Evolutionary conservation across 1,140 invertebrate species (phyloP), one percentile per base, ranked within the genome.

Genomic region (Cotesia typhae): DNA sequence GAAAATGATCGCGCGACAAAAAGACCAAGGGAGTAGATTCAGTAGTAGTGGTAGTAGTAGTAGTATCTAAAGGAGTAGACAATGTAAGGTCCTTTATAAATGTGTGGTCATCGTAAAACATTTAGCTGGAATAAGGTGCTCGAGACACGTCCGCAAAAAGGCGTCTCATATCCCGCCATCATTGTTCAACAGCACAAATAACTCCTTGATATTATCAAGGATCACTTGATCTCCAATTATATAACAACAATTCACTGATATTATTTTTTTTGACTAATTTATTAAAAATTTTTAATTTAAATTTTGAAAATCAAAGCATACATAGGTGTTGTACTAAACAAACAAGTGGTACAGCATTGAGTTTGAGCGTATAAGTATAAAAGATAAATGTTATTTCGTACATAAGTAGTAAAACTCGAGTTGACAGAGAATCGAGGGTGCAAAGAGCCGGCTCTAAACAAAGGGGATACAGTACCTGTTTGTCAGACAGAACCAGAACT

Each of bases 61-160:
- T 47, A 47, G 6, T 47, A 47, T 6, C 6, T 47, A 6, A 12
- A 7, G 1, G 28, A 28, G 28, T 28, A 28, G 28, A 28, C 28
- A 28, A 28, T 28, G 3, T 28, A 28, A 28, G 28, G 28, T 28
- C 28, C 28, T 28, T 28, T 28, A 57, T 57, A 20, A 12, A 57
- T 57, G 17, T 57, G 17, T n/a, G 12, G 57, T 55, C 41, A 75
- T 74, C 77, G 77, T 81, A 80, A 81, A 79, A 80, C 76, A 81
- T 79, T 80, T 81, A 71, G 78, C 78, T 75, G 12, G 73, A 67
- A 63, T 74, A 71, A 80, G 79, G 76, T 79, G 77, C 73, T 78
- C 72, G 74, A 71, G 72, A 79, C 71, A 72, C 71, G 64, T 59
- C 72, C 51, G 71, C 78, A 82, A 82, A 82, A 82, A 78, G 73